Evolutionary conservation across 2,797 vertebrate species (phyloP).

Genomic region (Serranus cabrilla): DNA sequence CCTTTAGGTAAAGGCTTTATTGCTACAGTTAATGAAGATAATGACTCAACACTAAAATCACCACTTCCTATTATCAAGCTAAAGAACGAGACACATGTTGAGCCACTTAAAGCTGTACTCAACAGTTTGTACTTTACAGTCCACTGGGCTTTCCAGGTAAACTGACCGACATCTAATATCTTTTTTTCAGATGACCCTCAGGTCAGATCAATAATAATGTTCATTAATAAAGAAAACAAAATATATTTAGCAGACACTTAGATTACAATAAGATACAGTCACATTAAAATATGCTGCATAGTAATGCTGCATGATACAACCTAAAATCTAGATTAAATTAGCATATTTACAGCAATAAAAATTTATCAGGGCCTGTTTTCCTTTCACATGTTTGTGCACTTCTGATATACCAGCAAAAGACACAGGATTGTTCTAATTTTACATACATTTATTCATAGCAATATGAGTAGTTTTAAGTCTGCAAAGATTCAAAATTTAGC

Average conservation of each 20-base stretch:
- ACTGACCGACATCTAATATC: neutral
- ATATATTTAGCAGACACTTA: neutral
- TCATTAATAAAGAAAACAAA: neutral
- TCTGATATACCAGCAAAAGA: neutral
- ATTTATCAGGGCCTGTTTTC: neutral
- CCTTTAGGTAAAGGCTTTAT: slow-evolving; percentile 15
- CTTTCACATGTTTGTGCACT: too few relatives aligned
- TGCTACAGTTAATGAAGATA: slow-evolving; percentile 7
- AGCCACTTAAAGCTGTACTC: slow-evolving; percentile 2
- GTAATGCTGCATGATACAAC: too few relatives aligned
- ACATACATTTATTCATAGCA: neutral
- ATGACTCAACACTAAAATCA: slow-evolving; percentile 29
- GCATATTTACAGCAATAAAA: neutral
- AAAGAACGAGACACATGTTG: slow-evolving; percentile 24
- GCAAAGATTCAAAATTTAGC: neutral
- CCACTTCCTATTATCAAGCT: slow-evolving; percentile 7
- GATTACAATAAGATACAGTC: too few relatives aligned
- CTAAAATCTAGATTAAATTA: neutral
- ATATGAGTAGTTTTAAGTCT: too few relatives aligned
- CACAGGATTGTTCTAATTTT: neutral
- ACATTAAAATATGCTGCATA: neutral
- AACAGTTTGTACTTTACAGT: neutral
- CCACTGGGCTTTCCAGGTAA: neutral
- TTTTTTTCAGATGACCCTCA: neutral
- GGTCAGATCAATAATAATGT: neutral